These are phyloP conservation scores for Ennomos erosarius DNA, from an alignment of 2,888 invertebrate genomes.

Conservation along the genomic window DNA sequence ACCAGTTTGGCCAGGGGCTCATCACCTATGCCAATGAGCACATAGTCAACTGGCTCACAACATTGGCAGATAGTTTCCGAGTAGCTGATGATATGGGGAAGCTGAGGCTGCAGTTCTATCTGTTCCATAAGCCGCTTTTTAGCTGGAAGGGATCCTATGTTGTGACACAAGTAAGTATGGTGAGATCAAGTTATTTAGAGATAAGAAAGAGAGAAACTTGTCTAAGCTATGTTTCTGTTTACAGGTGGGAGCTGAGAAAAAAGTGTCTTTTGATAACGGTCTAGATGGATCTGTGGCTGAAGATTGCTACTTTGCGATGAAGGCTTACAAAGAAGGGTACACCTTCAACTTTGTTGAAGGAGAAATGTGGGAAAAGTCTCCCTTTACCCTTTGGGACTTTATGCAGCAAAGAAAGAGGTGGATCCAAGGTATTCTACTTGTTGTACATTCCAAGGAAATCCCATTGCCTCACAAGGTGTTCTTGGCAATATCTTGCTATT, in stretches of 20 bases:
- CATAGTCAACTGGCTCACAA: constrained; percentile 98
- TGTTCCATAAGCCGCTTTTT: constrained; percentile 97
- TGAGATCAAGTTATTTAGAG: constrained; percentile 3
- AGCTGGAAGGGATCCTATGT: constrained; percentile 99
- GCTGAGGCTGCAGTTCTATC: constrained; percentile 94
- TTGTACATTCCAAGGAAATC: constrained; percentile 94
- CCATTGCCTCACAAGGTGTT: constrained; percentile 92
- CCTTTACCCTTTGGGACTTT: constrained; percentile 97
- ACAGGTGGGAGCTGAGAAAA: constrained; percentile 94
- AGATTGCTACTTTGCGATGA: constrained; percentile 98
- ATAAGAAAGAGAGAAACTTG: too few relatives aligned
- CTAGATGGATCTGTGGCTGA: constrained; percentile 99
- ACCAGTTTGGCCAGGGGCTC: constrained; percentile 97
- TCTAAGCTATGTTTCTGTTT: constrained; percentile 50
- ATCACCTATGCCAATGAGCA: constrained; percentile 98
- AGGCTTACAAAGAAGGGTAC: constrained; percentile 95
- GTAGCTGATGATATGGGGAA: constrained; percentile 99
- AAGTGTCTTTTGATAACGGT: constrained; percentile 98
- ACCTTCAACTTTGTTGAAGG: constrained; percentile 98
- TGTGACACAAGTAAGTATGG: constrained; percentile 92
- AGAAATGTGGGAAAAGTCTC: constrained; percentile 99
- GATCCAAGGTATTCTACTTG: constrained; percentile 96
- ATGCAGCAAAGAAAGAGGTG: constrained; percentile 98
- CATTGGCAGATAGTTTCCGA: constrained; percentile 97
- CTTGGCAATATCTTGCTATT: constrained; percentile 95